Base-by-base conservation (phyloP, 2,888 invertebrate genomes). In the Nebria brevicollis region DNA sequence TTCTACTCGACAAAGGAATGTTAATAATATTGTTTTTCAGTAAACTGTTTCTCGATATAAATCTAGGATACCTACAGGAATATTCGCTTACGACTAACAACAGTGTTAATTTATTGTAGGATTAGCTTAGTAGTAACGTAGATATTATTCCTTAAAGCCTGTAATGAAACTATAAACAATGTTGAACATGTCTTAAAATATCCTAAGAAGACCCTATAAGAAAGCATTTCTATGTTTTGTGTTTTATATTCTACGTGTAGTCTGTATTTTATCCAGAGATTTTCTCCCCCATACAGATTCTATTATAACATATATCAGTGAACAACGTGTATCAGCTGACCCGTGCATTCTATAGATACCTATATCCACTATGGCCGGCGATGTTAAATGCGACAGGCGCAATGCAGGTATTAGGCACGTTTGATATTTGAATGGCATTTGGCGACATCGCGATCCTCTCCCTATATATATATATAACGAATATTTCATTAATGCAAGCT, bases 391-490 rank as follows among this genome's bases (percentile, higher is more conserved):
- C 68, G n/a, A 43, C 42, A 13, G 41, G 25, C 41, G 73, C 41
- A 73, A 73, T 73, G 73, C 43, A 41, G 73, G 73, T 10, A 68
- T 25, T 34, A 15, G 41, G 15, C 73, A 25, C n/a, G 41, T 73
- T 43, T 73, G 73, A 20, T 73, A 73, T 73, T 73, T 73, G n/a
- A 73, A 34, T 73, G 73, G 41, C 73, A 73, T 73, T 73, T 73
- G 41, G 26, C 72, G 54, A 54, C 54, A 54, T 54, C 54, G 54
- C 54, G 54, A 54, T 54, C 54, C 54, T 54, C 54, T 54, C 54
- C 54, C 54, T 54, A 54, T 66, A 66, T 34, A 54, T 66, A 66
- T 34, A 34, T 34, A 34, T 54, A 54, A 54, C 54, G 54, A 54
- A 54, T 6, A 54, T 54, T 54, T 54, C 8, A 7, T 54, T 54